Evolutionary conservation across 2,113 vertebrate genomes (phyloP), one percentile per base, ranked within the genome.

Genomic region (Loxodonta africana): DNA sequence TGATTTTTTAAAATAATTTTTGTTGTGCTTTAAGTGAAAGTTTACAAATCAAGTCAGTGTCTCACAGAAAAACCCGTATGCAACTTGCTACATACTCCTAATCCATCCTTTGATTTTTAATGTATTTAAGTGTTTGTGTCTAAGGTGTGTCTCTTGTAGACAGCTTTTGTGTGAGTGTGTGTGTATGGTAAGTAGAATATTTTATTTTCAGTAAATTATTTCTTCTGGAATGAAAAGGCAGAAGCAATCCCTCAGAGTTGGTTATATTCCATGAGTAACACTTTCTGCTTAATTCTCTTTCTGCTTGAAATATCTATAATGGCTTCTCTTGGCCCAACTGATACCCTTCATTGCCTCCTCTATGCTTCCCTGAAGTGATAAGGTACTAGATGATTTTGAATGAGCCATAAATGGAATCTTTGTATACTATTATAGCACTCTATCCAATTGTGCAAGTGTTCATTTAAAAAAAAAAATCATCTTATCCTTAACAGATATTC

Each of bases 151-250:
- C 48, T 48, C 48, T 48, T 48, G 10, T 6, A 48, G 48, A 48
- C 10, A 48, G 48, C 7, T 4, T 48, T 48, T 48, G 7, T 30
- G 37, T 37, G 37, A 37, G 37, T 37, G 37, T 90, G 9, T 80
- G 28, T 85, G 73, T 83, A 5, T 26, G 82, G 63, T 20, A 71
- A 86, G 62, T 44, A 87, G 37, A 12, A 87, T 80, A 62, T 33
- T 94, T 92, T 57, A 17, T 83, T 81, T 95, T 82, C 51, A 76
- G 67, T 26, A 74, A 83, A 74, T 41, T 81, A 82, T 80, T 71
- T 89, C 86, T 84, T 44, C 62, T 62, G 26, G 51, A 94, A 82
- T 33, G 65, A 33, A 78, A 89, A 82, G 15, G 3, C 69, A 48
- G 73, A 91, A 48, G 48, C 14, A 62, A 78, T 62, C 25, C 20